Percentiles rank a stretch among this genome's conserved stretches.
Conservation (phyloP, 2,888 invertebrate species). For the Hydraecia micacea region DNA sequence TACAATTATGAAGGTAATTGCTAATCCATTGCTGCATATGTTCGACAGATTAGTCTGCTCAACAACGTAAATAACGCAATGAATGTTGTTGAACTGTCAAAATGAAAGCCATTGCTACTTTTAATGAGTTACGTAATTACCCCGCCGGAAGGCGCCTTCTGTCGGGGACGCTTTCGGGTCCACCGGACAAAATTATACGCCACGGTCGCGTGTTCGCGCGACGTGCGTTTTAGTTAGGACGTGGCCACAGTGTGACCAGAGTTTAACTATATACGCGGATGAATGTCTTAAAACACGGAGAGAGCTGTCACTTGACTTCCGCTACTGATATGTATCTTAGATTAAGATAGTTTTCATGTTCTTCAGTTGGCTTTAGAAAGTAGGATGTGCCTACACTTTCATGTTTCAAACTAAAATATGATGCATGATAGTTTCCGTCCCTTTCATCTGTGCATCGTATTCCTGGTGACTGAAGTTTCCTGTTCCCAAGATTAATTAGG, state of each 20-base stretch:
- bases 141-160: no score
- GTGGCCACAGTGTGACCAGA: background rate
- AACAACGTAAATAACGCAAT: no score
- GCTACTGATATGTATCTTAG: background rate
- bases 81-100: background rate
- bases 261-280: background rate
- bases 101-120: background rate
- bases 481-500: slow-evolving; percentile 13
- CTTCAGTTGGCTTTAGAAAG: background rate
- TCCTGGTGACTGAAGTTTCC: slow-evolving; percentile 31
- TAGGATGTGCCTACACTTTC: background rate
- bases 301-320: background rate
- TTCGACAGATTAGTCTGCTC: background rate
- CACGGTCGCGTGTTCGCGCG: background rate
- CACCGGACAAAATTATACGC: background rate
- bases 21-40: background rate
- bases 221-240: background rate
- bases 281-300: background rate
- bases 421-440: slow-evolving; percentile 22
- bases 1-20: background rate
- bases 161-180: no score
- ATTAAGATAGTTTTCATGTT: slow-evolving; percentile 25
- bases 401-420: slow-evolving; percentile 10
- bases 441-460: slow-evolving; percentile 34
- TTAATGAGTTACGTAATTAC: no score